phyloP scores from a whole-genome alignment of 2,888 invertebrate genomes.

The Bembecia ichneumoniformis region DNA sequence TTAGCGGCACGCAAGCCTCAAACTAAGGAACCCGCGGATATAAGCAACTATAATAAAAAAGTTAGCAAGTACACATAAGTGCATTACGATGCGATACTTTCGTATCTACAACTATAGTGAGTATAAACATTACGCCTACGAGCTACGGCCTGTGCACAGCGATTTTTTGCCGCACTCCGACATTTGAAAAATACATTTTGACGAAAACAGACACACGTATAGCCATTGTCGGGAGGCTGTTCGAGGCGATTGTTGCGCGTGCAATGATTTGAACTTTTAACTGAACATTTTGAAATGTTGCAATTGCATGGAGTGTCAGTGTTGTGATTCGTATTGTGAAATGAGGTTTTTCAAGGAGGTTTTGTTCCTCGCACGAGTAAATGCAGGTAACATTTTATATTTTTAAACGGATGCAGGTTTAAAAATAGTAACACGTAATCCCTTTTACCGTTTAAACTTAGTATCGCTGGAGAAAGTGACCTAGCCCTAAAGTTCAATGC shows the following conservation, averaged over 20 bases:
- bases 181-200: slow-evolving; percentile 72
- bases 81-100: slow-evolving; percentile 58
- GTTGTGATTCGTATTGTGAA: slow-evolving; percentile 6
- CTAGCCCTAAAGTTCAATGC: slow-evolving; percentile 26
- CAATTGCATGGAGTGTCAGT: slow-evolving; percentile 1
- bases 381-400: slow-evolving; percentile 6
- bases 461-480: slow-evolving; percentile 29
- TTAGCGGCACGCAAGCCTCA: slow-evolving; percentile 32
- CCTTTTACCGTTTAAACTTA: neutral
- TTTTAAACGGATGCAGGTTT: neutral
- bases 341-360: slow-evolving; percentile 2
- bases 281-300: no score
- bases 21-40: slow-evolving; percentile 60
- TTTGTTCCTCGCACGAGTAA: neutral
- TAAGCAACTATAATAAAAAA: slow-evolving; percentile 69
- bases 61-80: slow-evolving; percentile 69
- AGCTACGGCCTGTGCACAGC: slow-evolving; percentile 45
- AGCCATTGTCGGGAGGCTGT: slow-evolving; percentile 2
- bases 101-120: slow-evolving; percentile 48
- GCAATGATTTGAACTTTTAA: slow-evolving; percentile 13
- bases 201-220: slow-evolving; percentile 55
- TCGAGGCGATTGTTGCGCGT: slow-evolving; percentile 11
- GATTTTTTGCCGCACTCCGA: slow-evolving; percentile 60
- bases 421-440: neutral
- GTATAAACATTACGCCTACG: slow-evolving; percentile 61